phyloP scores from a whole-genome alignment of 2,113 vertebrate genomes.

The Trogon melanurus region DNA sequence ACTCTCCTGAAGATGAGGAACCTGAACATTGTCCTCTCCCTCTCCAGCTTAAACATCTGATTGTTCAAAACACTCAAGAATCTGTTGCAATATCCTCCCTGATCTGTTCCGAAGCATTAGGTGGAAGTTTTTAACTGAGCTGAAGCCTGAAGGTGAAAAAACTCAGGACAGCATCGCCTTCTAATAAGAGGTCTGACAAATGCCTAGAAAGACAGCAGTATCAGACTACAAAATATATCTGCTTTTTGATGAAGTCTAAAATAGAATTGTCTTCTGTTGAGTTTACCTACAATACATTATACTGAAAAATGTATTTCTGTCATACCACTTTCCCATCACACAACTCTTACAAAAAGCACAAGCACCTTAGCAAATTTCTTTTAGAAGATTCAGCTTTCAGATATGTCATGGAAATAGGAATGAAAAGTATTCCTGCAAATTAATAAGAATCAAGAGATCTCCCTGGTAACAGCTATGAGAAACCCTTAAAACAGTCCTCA shows the following conservation, averaged over 20 bases:
- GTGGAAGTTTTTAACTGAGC: neutral
- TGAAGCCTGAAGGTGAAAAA: neutral
- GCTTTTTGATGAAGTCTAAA: neutral
- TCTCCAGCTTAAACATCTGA: neutral
- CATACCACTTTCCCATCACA: neutral
- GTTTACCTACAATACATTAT: neutral
- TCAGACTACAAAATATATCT: neutral
- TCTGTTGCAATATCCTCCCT: neutral
- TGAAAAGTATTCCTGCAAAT: neutral
- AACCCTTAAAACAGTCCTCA: neutral
- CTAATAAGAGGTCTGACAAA: neutral
- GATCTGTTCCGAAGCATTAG: neutral
- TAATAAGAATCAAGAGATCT: neutral
- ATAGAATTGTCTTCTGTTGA: neutral
- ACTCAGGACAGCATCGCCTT: neutral
- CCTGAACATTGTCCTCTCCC: neutral
- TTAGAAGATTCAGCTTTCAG: slow-evolving; percentile 28
- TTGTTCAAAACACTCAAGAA: neutral
- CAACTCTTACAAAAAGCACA: neutral
- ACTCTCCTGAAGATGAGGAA: neutral
- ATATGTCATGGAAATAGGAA: neutral
- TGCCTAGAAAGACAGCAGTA: neutral
- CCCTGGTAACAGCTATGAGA: neutral
- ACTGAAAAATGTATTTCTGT: neutral
- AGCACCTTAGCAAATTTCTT: neutral